Base-by-base conservation (phyloP, 1,140 invertebrate species). In the Latrodectus geometricus region DNA sequence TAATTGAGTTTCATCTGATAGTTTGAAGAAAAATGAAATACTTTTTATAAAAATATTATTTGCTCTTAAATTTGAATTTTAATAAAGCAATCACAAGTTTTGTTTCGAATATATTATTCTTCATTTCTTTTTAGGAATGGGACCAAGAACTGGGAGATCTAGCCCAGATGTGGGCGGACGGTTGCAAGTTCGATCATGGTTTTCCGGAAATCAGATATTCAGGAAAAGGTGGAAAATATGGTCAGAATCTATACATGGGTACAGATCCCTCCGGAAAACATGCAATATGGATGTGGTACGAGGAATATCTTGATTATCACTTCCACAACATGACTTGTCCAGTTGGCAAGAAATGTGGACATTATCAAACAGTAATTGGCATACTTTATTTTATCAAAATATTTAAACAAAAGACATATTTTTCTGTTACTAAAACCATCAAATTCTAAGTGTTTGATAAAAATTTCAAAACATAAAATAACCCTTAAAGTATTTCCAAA, bases 201-300 rank as follows among this genome's bases (percentile, higher is more conserved):
- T 70, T 7, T 4, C 73, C 74, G 9, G 21, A 21, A 4, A 48
- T 14, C 15, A 66, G 0, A 12, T 72, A 72, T 72, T 50, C 21
- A 50, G 49, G 68, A 12, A 21, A 15, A 9, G 15, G 20, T 0
- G 52, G 75, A 49, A 9, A 12, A n/a, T 70, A 77, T 72, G 83
- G 83, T 8, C 83, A 86, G 21, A 86, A 86, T 23, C 21, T 86
- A 8, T 86, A 77, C n/a, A 48, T 77, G 4, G 83, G 83, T 9
- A 35, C 20, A 0, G 83, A 86, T 61, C 83, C 83, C 12, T 35
- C 83, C 9, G 74, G 74, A 8, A 48, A 70, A 8, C 15, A 56
- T 69, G 65, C 20, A 9, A 5, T 86, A 9, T 77, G 52, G 50
- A 17, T 78, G 74, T 86, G 83, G 83, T 86, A 70, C 23, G 61